A percentile compares a stretch with the other conserved stretches of the same genome.
phyloP scores from a whole-genome alignment of 1,140 invertebrate species.

The Oncopeltus fasciatus region DNA sequence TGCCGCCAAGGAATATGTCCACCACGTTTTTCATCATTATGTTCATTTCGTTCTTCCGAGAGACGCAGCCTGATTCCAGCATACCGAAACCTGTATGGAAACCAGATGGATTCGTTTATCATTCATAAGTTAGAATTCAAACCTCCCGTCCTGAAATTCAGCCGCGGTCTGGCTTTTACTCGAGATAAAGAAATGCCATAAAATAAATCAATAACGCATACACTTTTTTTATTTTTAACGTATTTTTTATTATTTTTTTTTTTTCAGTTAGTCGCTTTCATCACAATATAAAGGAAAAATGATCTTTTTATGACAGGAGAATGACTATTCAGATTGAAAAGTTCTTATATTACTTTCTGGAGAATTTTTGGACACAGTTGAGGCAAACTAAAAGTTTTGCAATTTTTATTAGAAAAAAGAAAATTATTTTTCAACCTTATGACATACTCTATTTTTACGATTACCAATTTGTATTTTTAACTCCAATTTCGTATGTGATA shows the following conservation, averaged over 20 bases:
- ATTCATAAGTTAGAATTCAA: background rate
- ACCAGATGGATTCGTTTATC: background rate
- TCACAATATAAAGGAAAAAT: background rate
- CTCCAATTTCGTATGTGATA: too few relatives aligned
- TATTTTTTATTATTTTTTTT: background rate
- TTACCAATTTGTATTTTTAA: too few relatives aligned
- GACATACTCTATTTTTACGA: too few relatives aligned
- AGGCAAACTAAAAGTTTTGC: too few relatives aligned
- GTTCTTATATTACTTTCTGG: too few relatives aligned
- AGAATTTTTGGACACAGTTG: too few relatives aligned
- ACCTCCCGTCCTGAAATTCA: background rate
- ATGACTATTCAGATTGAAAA: too few relatives aligned
- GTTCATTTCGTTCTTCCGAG: constrained; percentile 86
- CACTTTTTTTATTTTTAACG: background rate
- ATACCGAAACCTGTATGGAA: constrained; percentile 55
- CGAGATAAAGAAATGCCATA: background rate
- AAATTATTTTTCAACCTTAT: too few relatives aligned
- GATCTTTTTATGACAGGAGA: background rate
- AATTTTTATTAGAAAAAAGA: too few relatives aligned
- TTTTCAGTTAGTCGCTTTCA: background rate
- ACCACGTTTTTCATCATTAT: constrained; percentile 96
- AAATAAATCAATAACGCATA: background rate
- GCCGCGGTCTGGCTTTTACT: background rate
- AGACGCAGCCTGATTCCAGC: constrained; percentile 82
- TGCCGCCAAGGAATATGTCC: constrained; percentile 78